A percentile compares a stretch with the other conserved stretches of the same genome.
Evolutionary conservation across 2,113 vertebrate species (phyloP).

Genomic region (Tupaia chinensis): DNA sequence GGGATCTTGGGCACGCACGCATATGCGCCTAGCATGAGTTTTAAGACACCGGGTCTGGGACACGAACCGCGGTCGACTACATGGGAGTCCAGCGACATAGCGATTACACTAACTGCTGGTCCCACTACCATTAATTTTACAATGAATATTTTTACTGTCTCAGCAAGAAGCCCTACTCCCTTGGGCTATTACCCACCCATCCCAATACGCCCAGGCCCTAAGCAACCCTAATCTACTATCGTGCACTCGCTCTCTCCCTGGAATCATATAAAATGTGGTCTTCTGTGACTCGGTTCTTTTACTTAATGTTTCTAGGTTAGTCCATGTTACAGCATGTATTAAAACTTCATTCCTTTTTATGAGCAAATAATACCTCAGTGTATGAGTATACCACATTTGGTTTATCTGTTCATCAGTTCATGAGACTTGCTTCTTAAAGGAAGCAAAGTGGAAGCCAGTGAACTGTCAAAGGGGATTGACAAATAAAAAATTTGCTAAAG

Average conservation of each 20-base stretch:
- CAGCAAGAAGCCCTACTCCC: neutral
- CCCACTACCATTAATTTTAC: neutral
- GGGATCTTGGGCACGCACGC: too few species aligned
- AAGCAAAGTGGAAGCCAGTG: constrained; percentile 3
- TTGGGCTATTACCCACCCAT: neutral
- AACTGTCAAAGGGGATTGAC: neutral
- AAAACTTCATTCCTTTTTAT: neutral
- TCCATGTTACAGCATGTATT: neutral
- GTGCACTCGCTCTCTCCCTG: too few species aligned
- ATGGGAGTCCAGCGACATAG: too few species aligned
- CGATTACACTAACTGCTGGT: too few species aligned
- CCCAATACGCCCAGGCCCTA: neutral
- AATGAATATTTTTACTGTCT: neutral
- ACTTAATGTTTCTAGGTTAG: neutral
- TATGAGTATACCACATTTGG: neutral
- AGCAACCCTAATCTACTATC: neutral
- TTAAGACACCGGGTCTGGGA: too few species aligned
- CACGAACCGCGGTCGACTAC: too few species aligned
- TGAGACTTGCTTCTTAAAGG: neutral
- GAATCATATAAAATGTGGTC: neutral
- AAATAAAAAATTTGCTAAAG: neutral
- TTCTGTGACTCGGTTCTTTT: neutral
- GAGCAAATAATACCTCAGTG: neutral
- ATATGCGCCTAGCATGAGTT: too few species aligned
- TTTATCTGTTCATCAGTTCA: neutral